Evolutionary conservation across 2,113 vertebrate genomes (phyloP), one percentile per base, ranked within the genome.

Genomic region (Phocoena sinus): DNA sequence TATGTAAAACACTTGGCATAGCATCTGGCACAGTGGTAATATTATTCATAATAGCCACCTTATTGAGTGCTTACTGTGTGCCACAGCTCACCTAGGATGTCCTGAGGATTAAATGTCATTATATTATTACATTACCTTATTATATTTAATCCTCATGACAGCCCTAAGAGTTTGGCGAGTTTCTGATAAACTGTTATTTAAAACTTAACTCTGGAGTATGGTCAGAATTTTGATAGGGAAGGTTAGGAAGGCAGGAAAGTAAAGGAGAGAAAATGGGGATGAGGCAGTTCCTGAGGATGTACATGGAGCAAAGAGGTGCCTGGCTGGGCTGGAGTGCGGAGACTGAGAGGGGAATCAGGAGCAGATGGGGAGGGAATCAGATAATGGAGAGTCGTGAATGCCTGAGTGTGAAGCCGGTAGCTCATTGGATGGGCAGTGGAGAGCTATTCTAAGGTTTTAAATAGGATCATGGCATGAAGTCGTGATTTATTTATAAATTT

Each of bases 401-500:
- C 26, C 28, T 60, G 36, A 38, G 14, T 80, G 3, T 62, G 47
- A 38, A 70, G 67, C 36, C 28, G 53, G 63, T 65, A 73, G 41
- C 38, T 73, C 36, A 65, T 95, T 82, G 84, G 63, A 68, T n/a
- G 79, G 84, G 53, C 82, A 86, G 3, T 7, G 14, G 53, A 79
- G 74, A 90, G n/a, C 76, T 53, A 38, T 71, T 44, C 33, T 76
- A 15, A 90, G 4, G 50, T 74, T 95, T 94, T 73, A 89, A 89
- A n/a, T 95, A 77, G 88, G 50, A 79, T 88, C 65, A 31, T 87
- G 68, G 50, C 58, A 25, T 80, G 91, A 91, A 81, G 26, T 76
- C 74, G 8, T 94, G 91, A 79, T 65, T 84, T 86, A 91, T n/a
- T 95, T 92, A 41, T 86, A 26, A 92, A 94, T 77, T 82, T 92